Evolutionary conservation across 2,888 invertebrate genomes (phyloP).

Genomic region (Standfussiana lucernea): DNA sequence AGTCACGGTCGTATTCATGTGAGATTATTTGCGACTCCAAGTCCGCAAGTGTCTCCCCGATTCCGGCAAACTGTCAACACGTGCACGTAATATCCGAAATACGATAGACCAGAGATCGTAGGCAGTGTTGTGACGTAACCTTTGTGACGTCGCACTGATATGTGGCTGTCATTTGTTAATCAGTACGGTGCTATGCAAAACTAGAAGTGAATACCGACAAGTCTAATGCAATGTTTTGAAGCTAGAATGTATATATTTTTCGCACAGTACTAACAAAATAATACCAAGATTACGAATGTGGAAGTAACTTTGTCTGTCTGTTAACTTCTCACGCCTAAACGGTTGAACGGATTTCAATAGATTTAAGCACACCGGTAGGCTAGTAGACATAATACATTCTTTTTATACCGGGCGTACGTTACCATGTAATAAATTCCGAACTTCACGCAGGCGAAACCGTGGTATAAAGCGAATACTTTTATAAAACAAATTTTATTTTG

Average conservation of each 20-base stretch:
- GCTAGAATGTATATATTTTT: background rate
- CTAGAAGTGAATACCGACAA: background rate
- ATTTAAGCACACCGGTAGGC: background rate
- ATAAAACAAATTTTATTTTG: conserved; percentile 49
- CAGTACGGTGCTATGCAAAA: background rate
- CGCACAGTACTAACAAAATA: background rate
- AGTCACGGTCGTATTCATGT: conserved; percentile 37
- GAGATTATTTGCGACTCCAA: conserved; percentile 40
- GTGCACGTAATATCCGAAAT: conserved; percentile 53
- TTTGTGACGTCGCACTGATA: conserved; percentile 24
- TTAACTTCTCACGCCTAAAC: background rate
- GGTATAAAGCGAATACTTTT: background rate
- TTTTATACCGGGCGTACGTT: background rate
- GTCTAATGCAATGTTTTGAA: background rate
- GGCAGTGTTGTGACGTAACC: conserved; percentile 30
- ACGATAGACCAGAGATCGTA: conserved; percentile 40
- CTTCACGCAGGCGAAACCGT: background rate
- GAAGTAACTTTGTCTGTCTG: background rate
- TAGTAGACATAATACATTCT: background rate
- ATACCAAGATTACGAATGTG: background rate
- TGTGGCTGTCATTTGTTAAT: conserved; percentile 13
- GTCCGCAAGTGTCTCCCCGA: conserved; percentile 26
- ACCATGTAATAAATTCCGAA: background rate
- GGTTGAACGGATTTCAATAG: background rate
- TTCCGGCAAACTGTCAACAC: conserved; percentile 46